phyloP scores from a whole-genome alignment of 1,140 invertebrate species.

The Hirudo medicinalis region DNA sequence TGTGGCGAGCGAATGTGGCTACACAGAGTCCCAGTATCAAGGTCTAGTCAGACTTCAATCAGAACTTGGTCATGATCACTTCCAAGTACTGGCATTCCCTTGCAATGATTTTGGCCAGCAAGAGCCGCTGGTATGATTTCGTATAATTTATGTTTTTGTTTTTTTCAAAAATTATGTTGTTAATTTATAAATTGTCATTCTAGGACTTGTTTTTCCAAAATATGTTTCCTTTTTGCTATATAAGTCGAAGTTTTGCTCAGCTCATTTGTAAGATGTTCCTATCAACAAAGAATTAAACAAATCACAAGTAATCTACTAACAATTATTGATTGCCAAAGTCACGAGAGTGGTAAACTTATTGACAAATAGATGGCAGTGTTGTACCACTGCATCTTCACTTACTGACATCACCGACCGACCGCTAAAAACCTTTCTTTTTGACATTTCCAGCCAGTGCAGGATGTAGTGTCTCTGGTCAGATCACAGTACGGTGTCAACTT shows the following conservation, averaged over 20 bases:
- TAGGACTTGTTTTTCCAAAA: background rate
- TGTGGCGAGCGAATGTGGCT: constrained; percentile 71
- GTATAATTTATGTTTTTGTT: background rate
- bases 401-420: background rate
- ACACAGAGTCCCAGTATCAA: constrained; percentile 62
- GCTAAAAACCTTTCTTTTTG: constrained; percentile 17
- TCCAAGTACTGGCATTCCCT: constrained; percentile 62
- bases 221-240: constrained; percentile 45
- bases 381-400: background rate
- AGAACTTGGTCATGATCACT: constrained; percentile 50
- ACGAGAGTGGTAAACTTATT: no score
- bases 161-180: background rate
- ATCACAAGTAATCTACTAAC: no score
- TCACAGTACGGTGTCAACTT: constrained; percentile 34
- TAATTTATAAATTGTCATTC: no score
- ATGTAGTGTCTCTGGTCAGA: constrained; percentile 32
- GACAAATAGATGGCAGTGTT: no score
- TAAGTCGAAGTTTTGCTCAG: background rate
- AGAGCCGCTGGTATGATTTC: constrained; percentile 34
- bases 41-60: constrained; percentile 60
- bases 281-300: no score
- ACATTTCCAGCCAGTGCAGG: constrained; percentile 30
- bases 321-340: no score
- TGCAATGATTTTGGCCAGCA: constrained; percentile 80
- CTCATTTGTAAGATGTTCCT: no score